Evolutionary conservation across 2,888 invertebrate genomes (phyloP), one percentile per base, ranked within the genome.

Genomic region (Drosophila basisetae): DNA sequence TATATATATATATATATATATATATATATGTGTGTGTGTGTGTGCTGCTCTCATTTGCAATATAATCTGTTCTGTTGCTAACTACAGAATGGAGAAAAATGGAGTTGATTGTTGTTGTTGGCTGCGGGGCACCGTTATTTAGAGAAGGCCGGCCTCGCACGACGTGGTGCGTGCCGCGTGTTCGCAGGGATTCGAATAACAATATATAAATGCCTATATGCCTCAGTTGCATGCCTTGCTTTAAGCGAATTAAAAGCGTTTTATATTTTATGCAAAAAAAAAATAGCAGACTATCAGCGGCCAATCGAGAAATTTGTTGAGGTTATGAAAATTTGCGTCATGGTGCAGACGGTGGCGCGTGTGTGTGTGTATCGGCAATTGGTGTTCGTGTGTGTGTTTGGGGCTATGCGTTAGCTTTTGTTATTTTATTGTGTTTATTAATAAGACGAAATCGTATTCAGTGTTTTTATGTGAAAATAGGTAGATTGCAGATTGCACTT

Each of bases 241-340:
- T 3, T 6, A 33, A 49, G 25, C 9, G 7, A 33, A 39, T 13
- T 18, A 37, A 41, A 1, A 37, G 11, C 6, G 13, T 28, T 37
- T 56, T 18, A 4, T 28, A 28, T 30, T 63, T 63, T 25, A 39
- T 16, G 31, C 31, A 31, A 31, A 53, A 30, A 50, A 65, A 55
- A 33, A 28, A 55, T 7, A 50, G 9, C 6, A 13, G n/a, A 18
- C 50, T 22, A n/a, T 10, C 54, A 43, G 39, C 22, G 30, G 47
- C 18, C 59, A 60, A 2, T 65, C 25, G 13, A 50, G 33, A 31
- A 55, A 70, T 65, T 74, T 69, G 83, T 47, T 84, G 84, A 84
- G 84, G 84, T 84, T 84, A 84, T 22, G 22, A 67, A 70, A 63
- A 75, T 89, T 89, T 89, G 79, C 87, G 87, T 89, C 90, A 84